Percentiles rank a stretch among this genome's conserved stretches.
Evolutionary conservation across 2,797 vertebrate species (phyloP).

Genomic region (Leptatherina wallacei): DNA sequence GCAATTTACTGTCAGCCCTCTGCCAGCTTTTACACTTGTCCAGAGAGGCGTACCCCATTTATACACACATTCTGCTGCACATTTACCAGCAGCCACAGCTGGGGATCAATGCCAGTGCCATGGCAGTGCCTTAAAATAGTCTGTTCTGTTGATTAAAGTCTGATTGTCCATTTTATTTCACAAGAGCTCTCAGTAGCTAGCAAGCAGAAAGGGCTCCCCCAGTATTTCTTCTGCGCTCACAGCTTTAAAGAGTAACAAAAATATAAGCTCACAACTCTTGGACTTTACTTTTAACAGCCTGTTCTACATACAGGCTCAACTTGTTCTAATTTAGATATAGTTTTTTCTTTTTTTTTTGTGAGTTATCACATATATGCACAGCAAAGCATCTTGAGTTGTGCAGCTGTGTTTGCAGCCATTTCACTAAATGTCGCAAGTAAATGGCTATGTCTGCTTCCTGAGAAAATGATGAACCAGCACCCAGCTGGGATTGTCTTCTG

Average conservation of each 20-base stretch:
- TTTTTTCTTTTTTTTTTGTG: neutral
- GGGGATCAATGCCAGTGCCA: conserved; percentile 78
- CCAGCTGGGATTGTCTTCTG: conserved; percentile 73
- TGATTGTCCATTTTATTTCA: conserved; percentile 78
- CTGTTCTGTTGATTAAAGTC: conserved; percentile 78
- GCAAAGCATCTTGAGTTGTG: conserved; percentile 40
- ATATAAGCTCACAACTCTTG: conserved; percentile 20
- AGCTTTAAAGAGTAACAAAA: conserved; percentile 24
- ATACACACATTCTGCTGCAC: conserved; percentile 78
- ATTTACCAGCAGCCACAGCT: conserved; percentile 80
- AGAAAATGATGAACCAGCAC: conserved; percentile 78
- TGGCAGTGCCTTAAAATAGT: conserved; percentile 77
- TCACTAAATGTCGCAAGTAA: conserved; percentile 68
- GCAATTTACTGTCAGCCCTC: conserved; percentile 82
- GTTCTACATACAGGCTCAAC: conserved; percentile 11
- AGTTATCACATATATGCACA: conserved; percentile 35
- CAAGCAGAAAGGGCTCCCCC: conserved; percentile 40
- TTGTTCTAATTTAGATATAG: neutral
- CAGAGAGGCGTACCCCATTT: conserved; percentile 82
- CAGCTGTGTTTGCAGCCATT: conserved; percentile 64
- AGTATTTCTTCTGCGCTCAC: conserved; percentile 14
- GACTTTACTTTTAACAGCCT: conserved; percentile 12
- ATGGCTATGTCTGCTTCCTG: conserved; percentile 75
- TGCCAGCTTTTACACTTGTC: conserved; percentile 83
- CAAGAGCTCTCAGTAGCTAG: conserved; percentile 56